These are phyloP conservation scores for Marmota flaviventris DNA, from an alignment of 2,113 vertebrate genomes.

Conservation along the genomic window DNA sequence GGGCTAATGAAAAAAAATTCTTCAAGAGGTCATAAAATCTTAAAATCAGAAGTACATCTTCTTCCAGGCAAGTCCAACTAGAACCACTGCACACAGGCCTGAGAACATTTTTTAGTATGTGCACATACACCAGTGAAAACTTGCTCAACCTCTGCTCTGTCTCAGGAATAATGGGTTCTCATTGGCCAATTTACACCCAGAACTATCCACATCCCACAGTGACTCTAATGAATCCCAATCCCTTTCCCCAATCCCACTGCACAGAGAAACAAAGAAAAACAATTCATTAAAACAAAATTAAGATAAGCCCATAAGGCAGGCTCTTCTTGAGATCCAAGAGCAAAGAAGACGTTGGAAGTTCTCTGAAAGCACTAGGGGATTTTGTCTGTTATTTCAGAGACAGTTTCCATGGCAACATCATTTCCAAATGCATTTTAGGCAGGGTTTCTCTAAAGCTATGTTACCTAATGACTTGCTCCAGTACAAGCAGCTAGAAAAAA, in stretches of 20 bases:
- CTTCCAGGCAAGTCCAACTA: not conserved
- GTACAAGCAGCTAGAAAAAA: not conserved
- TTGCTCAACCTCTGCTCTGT: not conserved
- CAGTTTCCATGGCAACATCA: conserved; percentile 61
- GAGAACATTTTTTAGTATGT: not conserved
- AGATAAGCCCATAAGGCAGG: conserved; percentile 46
- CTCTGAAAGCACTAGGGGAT: conserved; percentile 18
- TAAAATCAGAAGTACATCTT: not conserved
- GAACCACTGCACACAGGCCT: not conserved
- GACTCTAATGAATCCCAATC: not conserved
- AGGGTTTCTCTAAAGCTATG: conserved; percentile 7
- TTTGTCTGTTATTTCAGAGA: conserved; percentile 65
- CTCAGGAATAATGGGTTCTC: not conserved
- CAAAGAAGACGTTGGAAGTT: conserved; percentile 24
- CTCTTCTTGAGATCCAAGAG: conserved; percentile 34
- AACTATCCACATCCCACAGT: not conserved
- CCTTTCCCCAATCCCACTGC: not conserved
- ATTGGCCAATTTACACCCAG: not conserved
- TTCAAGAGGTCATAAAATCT: not conserved
- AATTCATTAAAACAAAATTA: conserved; percentile 58
- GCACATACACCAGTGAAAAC: not conserved
- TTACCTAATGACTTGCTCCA: conserved; percentile 41
- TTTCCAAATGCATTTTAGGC: conserved; percentile 50
- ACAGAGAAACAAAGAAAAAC: conserved; percentile 9
- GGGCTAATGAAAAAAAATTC: not conserved